A percentile compares a stretch with the other conserved stretches of the same genome.
Evolutionary conservation across 2,797 vertebrate species (phyloP).

Genomic region (Xenops minutus): DNA sequence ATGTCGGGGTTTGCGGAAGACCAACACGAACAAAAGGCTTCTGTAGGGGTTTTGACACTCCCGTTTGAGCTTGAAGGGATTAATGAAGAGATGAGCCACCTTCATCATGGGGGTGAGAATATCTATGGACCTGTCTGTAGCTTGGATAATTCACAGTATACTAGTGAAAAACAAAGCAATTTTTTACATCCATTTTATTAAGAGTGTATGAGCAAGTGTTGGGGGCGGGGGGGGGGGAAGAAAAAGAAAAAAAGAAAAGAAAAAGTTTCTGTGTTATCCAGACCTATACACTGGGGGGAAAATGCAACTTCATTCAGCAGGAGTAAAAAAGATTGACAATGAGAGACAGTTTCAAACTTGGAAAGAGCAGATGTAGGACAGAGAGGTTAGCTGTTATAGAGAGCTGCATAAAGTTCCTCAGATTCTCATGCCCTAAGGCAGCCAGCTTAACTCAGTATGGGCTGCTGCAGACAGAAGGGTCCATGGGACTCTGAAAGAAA

Average conservation of each 20-base stretch:
- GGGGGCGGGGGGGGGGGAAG: accelerated
- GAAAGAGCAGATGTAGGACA: not conserved
- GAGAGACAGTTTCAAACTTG: not conserved
- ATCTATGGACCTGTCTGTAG: not conserved
- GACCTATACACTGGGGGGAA: accelerated
- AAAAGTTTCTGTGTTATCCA: not conserved
- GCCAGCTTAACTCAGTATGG: not conserved
- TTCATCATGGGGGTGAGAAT: not conserved
- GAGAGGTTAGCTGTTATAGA: not conserved
- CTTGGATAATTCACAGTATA: not conserved
- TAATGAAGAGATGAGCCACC: not conserved
- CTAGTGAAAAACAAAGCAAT: not conserved
- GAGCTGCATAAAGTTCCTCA: not conserved
- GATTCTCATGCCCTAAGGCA: not conserved
- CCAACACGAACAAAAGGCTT: not conserved
- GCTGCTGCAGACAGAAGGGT: not conserved
- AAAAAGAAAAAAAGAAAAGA: not conserved
- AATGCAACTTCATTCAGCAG: not conserved
- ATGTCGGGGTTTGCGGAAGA: not conserved
- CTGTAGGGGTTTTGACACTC: not conserved
- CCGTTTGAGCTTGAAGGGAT: not conserved
- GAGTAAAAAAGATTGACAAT: not conserved
- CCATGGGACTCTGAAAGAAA: not conserved
- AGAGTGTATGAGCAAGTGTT: not conserved
- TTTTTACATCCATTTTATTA: not conserved